Conservation (phyloP, 2,113 vertebrate genomes). For the Sapayoa aenigma region DNA sequence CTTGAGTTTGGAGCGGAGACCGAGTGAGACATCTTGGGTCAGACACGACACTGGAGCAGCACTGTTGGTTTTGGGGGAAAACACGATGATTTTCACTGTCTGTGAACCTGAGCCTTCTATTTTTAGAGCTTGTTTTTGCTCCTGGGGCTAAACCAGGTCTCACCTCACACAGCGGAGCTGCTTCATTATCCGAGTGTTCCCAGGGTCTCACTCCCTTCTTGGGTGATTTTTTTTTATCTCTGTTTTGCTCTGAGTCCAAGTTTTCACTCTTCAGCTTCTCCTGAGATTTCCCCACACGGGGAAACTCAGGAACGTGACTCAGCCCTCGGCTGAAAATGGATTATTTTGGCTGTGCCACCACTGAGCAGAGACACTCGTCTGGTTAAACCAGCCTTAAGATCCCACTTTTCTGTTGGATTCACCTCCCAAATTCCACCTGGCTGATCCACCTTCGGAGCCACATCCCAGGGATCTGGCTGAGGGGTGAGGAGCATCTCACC, state of each 20-base stretch:
- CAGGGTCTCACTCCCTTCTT: background rate
- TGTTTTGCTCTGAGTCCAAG: background rate
- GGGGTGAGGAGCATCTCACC: background rate
- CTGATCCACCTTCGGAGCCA: accelerated
- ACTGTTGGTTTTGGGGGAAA: background rate
- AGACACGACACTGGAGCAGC: background rate
- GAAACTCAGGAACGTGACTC: background rate
- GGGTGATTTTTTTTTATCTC: background rate
- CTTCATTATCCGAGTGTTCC: background rate
- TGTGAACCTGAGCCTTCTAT: background rate
- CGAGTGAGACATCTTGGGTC: background rate
- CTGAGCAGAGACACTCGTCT: background rate
- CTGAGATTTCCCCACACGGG: background rate
- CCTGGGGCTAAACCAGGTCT: conserved; percentile 1
- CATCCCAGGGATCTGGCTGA: accelerated
- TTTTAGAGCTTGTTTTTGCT: conserved; percentile 15
- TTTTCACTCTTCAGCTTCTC: background rate
- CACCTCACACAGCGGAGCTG: background rate
- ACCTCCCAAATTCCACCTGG: accelerated
- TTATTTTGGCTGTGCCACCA: background rate
- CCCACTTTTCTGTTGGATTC: background rate
- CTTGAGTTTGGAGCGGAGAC: background rate
- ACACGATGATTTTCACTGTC: background rate
- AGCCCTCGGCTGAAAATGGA: background rate
- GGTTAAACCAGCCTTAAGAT: background rate